A percentile compares a stretch with the other conserved stretches of the same genome.
Conservation (phyloP, 2,113 vertebrate species). For the Cinclus cinclus region DNA sequence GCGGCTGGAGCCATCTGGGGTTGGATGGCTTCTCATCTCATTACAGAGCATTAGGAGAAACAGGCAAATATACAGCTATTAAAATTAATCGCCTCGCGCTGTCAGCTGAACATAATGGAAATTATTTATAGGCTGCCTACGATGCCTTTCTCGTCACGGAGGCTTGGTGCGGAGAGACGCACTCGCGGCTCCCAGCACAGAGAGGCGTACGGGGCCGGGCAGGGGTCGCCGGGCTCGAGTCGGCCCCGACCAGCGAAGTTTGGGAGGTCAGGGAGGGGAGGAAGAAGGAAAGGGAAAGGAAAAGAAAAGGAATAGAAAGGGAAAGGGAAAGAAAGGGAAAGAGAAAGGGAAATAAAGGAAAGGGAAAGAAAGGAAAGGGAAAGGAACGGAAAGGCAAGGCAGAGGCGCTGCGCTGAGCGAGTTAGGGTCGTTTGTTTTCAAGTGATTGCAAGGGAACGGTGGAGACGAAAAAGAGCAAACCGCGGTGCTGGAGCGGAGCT, state of each 20-base stretch:
- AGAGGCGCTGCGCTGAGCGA: background rate
- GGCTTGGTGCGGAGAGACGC: slow-evolving; percentile 59
- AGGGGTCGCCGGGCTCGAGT: background rate
- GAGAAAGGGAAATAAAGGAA: background rate
- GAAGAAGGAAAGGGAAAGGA: background rate
- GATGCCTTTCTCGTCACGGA: slow-evolving; percentile 77
- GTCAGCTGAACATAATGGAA: slow-evolving; percentile 84
- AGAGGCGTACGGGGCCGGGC: background rate
- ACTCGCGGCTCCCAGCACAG: background rate
- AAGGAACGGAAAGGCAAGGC: background rate
- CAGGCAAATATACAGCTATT: slow-evolving; percentile 86
- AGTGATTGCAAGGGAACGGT: background rate
- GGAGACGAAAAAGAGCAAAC: background rate
- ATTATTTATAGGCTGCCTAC: slow-evolving; percentile 84
- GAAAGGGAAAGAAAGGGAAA: background rate
- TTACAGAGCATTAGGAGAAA: slow-evolving; percentile 82
- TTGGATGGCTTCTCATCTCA: slow-evolving; percentile 79
- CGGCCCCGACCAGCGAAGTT: background rate
- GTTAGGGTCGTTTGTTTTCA: background rate
- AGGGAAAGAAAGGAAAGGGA: background rate
- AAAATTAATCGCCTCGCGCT: slow-evolving; percentile 85
- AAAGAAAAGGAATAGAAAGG: background rate
- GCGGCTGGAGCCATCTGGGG: slow-evolving; percentile 75
- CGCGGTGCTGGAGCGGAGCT: background rate
- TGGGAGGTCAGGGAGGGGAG: background rate